These are phyloP conservation scores for Sinosuthora webbiana DNA, from an alignment of 2,113 vertebrate species.

Conservation along the genomic window DNA sequence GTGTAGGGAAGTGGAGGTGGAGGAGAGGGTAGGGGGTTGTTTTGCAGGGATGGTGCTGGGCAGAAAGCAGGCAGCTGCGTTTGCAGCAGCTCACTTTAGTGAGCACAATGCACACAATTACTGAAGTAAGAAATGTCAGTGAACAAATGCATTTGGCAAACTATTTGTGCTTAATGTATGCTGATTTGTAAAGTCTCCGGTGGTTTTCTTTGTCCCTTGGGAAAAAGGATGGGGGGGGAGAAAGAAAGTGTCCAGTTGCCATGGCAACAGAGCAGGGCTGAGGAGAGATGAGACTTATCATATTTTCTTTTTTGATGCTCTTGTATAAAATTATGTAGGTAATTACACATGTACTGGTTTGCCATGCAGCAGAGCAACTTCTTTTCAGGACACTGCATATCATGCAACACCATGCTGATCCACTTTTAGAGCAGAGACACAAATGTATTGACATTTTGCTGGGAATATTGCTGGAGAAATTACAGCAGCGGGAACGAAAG, in stretches of 20 bases:
- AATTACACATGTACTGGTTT: constrained; percentile 50
- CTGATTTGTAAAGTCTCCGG: constrained; percentile 54
- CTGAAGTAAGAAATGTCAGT: constrained; percentile 16
- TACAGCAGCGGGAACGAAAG: neutral
- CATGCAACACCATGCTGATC: neutral
- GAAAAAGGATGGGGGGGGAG: neutral
- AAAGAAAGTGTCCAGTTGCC: constrained; percentile 48
- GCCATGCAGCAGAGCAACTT: neutral
- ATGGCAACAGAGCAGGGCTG: constrained; percentile 51
- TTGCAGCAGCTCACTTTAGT: neutral
- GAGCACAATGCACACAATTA: neutral
- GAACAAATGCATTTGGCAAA: constrained; percentile 28
- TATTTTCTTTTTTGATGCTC: constrained; percentile 65
- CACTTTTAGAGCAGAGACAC: neutral
- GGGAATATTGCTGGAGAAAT: neutral
- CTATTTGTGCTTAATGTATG: constrained; percentile 57
- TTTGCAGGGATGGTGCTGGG: neutral
- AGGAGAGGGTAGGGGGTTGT: neutral
- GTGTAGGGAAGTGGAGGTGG: neutral
- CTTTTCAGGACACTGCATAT: neutral
- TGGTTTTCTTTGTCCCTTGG: constrained; percentile 67
- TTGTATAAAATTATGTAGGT: constrained; percentile 47
- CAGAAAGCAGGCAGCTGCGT: neutral
- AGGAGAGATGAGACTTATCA: constrained; percentile 28
- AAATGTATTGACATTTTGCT: neutral